Evolutionary conservation across 2,113 vertebrate species (phyloP).

Genomic region (Strix aluco): DNA sequence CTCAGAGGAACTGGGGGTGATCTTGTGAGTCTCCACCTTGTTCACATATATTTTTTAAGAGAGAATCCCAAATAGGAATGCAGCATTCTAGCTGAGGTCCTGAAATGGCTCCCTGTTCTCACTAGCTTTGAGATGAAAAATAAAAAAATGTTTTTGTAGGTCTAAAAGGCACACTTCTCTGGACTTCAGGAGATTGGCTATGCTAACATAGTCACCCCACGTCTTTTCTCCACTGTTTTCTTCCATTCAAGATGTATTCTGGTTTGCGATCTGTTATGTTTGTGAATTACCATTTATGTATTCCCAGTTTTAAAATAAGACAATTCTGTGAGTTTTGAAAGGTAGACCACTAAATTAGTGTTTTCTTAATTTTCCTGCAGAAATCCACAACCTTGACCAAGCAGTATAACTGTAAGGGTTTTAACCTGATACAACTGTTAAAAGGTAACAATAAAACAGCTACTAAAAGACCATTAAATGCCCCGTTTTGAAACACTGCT

Average conservation of each 20-base stretch:
- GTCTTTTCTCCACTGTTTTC: background rate
- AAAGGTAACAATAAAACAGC: background rate
- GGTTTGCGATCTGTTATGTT: background rate
- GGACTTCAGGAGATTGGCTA: background rate
- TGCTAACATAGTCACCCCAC: background rate
- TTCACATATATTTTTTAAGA: background rate
- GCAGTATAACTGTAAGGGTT: background rate
- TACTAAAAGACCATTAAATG: background rate
- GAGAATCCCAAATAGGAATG: background rate
- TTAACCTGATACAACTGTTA: background rate
- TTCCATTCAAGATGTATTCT: background rate
- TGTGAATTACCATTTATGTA: background rate
- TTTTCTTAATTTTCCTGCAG: background rate
- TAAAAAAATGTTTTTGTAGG: background rate
- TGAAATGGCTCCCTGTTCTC: background rate
- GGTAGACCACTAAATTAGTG: background rate
- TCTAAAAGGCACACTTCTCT: background rate
- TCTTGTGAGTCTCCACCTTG: background rate
- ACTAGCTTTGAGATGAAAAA: background rate
- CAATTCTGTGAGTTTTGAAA: background rate
- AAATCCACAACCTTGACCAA: background rate
- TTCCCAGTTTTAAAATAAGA: background rate
- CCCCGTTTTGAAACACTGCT: background rate
- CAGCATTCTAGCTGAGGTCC: background rate
- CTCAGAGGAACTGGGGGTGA: rapidly evolving